Base-by-base conservation (phyloP, 2,797 vertebrate genomes). In the Mormyrus hasselquistii region DNA sequence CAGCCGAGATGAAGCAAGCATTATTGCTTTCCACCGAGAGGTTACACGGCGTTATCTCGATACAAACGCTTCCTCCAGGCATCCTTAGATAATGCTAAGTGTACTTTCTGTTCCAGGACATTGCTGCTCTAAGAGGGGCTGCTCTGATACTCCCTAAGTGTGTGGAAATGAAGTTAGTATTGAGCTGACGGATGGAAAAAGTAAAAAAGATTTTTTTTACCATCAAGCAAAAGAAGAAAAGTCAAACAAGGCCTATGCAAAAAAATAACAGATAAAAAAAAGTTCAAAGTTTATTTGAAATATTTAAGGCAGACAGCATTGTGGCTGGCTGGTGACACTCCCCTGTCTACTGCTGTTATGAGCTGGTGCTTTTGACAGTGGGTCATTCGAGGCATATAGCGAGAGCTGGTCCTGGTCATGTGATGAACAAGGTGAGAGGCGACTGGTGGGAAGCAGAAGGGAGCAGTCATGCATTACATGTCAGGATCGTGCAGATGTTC, bases 141-240 rank as follows among this genome's bases (percentile, higher is more conserved):
- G 92, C 92, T 93, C 92, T 90, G 93, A 88, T 88, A 79, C 90
- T 91, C 91, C 94, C 92, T 93, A 95, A 95, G 89, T 92, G 93
- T 94, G 94, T 93, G 89, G 91, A 95, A 95, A 96, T 91, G 91
- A 91, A 94, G 92, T 95, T 95, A 95, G 90, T 93, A 94, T 94
- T 92, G 94, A 96, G 92, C 92, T 89, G 93, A 88, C 89, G 95
- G 93, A 95, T 90, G 91, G 92, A 69, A 38, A 44, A 49, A 79
- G 47, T 87, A 86, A 87, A 87, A 90, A 94, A 92, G 93, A 95
- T 92, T 93, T 92, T 29, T 95, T 94, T 73, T 76, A 93, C 92
- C 57, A 91, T 90, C 94, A 95, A 96, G 93, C 90, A 92, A 93
- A 90, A 91, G 2, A 90, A 91, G 89, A 90, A 91, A 2, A 90